Conservation (phyloP, 2,888 invertebrate species). For the Zaprionus lineosus region DNA sequence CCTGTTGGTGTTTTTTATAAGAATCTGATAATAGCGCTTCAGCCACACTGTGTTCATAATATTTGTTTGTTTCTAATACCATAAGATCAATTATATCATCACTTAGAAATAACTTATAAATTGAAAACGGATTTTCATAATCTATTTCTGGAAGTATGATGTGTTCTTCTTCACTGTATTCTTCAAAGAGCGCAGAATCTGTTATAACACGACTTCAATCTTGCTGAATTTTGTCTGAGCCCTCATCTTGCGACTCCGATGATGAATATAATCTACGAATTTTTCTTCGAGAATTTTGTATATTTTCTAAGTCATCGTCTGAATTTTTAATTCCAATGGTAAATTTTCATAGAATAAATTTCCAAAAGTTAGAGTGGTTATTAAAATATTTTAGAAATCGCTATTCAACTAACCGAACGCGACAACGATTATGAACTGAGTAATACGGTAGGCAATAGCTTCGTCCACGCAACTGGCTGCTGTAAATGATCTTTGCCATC, state of each 20-base stretch:
- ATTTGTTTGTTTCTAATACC: slow-evolving; percentile 3
- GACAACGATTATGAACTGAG: no score
- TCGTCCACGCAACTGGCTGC: no score
- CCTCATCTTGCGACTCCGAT: slow-evolving; percentile 5
- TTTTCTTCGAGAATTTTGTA: slow-evolving; percentile 1
- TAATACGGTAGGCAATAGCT: no score
- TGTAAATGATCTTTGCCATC: no score
- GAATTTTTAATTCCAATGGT: background rate
- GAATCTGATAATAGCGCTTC: background rate
- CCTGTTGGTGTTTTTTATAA: no score
- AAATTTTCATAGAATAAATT: background rate
- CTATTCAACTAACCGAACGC: background rate
- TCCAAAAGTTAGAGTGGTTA: background rate
- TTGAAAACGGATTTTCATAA: slow-evolving; percentile 6
- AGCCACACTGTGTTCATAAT: slow-evolving; percentile 2
- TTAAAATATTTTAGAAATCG: background rate
- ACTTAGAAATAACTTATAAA: slow-evolving; percentile 3
- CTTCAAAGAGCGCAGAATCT: slow-evolving; percentile 1
- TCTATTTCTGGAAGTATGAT: slow-evolving; percentile 3
- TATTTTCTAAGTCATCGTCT: background rate
- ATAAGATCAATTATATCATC: slow-evolving; percentile 3
- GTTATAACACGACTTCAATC: slow-evolving; percentile 2
- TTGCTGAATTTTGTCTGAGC: background rate
- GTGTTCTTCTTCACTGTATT: slow-evolving; percentile 2
- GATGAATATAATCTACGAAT: slow-evolving; percentile 4